Evolutionary conservation across 2,797 vertebrate genomes (phyloP), one percentile per base, ranked within the genome.

Genomic region (Alectoris magna): DNA sequence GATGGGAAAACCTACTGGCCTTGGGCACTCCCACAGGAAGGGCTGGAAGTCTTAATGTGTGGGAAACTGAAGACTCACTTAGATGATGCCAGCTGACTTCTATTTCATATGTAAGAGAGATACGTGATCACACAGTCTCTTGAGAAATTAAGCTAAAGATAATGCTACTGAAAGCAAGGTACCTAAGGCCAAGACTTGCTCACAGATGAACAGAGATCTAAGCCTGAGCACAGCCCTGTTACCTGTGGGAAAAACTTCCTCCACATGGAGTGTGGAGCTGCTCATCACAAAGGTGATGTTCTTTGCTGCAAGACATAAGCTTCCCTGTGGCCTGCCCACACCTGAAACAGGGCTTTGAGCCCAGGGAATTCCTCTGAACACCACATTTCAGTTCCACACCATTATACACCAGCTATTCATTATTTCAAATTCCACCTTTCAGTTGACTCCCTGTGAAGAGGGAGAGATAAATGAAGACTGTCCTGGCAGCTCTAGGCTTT

Each of bases 11-110:
- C 53, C 62, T 92, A 93, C 38, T 84, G 39, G 7, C 53, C 58
- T 66, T 88, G 72, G 74, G 64, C 62, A 69, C 68, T 94, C 89
- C 83, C 87, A 95, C 76, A 92, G 94, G 95, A 96, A 96, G 77
- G 62, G 58, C 70, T 92, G 85, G 74, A 93, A 88, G 62, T 70
- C 90, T 79, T 90, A 90, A 70, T 7, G 8, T 23, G 46, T 1
- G 1, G 73, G 68, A 90, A 95, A 92, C 51, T 51, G 71, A 14
- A 90, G 48, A 82, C 31, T 92, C 60, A 91, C 13, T 41, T 91
- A 79, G 53, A 88, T 58, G 71, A 88, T 84, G 73, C 36, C 31
- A 34, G 55, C 39, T 75, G 41, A 83, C 34, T 87, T 79, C 44
- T 76, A n/a, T 43, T 88, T 91, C 29, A 4, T 59, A 64, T 29